phyloP scores from a whole-genome alignment of 2,888 invertebrate species.

The Trichogramma dendrolimi region DNA sequence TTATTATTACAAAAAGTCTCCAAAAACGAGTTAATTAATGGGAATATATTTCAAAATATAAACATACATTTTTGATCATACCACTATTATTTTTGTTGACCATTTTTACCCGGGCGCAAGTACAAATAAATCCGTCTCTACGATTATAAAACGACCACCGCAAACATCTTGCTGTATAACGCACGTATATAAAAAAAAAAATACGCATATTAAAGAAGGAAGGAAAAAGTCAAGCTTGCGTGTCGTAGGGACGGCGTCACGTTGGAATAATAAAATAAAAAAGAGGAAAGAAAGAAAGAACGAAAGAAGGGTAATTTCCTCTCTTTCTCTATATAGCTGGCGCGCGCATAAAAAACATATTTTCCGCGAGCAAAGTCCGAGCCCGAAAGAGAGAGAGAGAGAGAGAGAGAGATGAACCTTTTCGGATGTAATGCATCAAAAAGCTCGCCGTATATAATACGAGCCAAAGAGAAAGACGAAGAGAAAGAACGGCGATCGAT shows the following conservation, averaged over 20 bases:
- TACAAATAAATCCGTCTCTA: too few species aligned
- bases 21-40: too few species aligned
- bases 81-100: too few species aligned
- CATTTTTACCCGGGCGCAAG: too few species aligned
- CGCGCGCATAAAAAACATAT: conserved; percentile 32
- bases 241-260: conserved; percentile 33
- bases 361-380: conserved; percentile 31
- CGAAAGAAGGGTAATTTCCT: too few species aligned
- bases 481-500: conserved; percentile 41
- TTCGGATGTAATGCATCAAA: conserved; percentile 49
- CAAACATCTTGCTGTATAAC: too few species aligned
- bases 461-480: too few species aligned
- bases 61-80: too few species aligned
- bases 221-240: background rate
- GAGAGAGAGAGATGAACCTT: conserved; percentile 38
- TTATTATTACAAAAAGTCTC: too few species aligned
- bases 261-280: conserved; percentile 43
- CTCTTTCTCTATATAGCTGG: conserved; percentile 1
- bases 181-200: too few species aligned
- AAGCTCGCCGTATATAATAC: conserved; percentile 23
- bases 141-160: too few species aligned
- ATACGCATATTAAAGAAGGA: conserved; percentile 5
- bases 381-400: conserved; percentile 33
- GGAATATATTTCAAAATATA: too few species aligned
- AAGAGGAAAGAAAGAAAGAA: conserved; percentile 13